phyloP scores from a whole-genome alignment of 1,140 invertebrate genomes.

The Drosophila trapezifrons region DNA sequence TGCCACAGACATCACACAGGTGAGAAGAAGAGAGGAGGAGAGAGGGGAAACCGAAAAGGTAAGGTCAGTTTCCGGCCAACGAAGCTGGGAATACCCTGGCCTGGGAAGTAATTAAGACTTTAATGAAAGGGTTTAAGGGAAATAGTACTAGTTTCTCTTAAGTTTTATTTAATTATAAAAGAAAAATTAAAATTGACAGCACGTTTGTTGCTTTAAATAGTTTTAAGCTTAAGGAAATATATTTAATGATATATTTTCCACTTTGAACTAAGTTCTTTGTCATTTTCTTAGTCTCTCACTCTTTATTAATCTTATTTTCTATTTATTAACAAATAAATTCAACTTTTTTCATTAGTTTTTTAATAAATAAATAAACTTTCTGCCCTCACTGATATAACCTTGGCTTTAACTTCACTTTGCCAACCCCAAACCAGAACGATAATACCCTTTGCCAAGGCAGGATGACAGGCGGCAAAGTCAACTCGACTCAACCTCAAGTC shows the following conservation, averaged over 20 bases:
- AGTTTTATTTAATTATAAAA: too few species aligned
- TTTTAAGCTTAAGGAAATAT: not conserved
- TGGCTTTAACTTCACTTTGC: not conserved
- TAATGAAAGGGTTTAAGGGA: too few species aligned
- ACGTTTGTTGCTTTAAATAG: not conserved
- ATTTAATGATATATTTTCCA: not conserved
- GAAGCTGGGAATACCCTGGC: conserved; percentile 17
- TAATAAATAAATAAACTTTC: not conserved
- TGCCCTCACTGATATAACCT: not conserved
- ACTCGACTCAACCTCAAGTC: conserved; percentile 45
- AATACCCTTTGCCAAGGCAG: conserved; percentile 18
- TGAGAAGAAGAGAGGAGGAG: conserved; percentile 1
- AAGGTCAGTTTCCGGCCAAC: conserved; percentile 4
- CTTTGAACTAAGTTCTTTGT: not conserved
- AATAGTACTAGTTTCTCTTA: too few species aligned
- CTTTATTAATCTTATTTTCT: not conserved
- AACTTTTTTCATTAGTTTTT: not conserved
- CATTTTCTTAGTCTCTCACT: too few species aligned
- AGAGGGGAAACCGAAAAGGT: not conserved
- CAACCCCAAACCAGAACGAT: conserved; percentile 1
- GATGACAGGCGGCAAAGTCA: conserved; percentile 46
- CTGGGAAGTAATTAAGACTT: not conserved
- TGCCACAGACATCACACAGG: conserved; percentile 55
- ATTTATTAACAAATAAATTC: not conserved
- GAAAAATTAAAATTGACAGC: too few species aligned